These are phyloP conservation scores for Nymphalis urticae DNA, from an alignment of 2,888 invertebrate species.

Conservation along the genomic window DNA sequence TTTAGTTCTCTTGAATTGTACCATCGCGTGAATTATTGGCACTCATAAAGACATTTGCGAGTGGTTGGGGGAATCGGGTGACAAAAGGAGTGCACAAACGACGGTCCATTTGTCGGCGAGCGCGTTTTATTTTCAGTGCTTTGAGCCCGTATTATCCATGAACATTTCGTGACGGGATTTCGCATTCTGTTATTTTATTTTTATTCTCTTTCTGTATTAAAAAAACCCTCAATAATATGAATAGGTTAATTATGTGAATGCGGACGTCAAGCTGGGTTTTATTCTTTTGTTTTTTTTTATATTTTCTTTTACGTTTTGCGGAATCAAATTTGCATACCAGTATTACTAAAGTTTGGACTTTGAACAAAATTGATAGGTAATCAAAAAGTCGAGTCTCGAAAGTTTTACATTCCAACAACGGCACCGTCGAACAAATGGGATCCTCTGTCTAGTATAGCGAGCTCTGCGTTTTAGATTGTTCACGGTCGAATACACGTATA, in stretches of 20 bases:
- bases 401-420: slow-evolving; percentile 36
- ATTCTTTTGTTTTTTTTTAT: slow-evolving; percentile 15
- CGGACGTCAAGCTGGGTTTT: slow-evolving; percentile 20
- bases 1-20: slow-evolving; percentile 27
- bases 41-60: slow-evolving; percentile 44
- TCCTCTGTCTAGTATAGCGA: slow-evolving; percentile 38
- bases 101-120: slow-evolving; percentile 52
- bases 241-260: slow-evolving; percentile 34
- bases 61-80: slow-evolving; percentile 39
- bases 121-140: slow-evolving; percentile 38
- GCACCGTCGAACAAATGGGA: slow-evolving; percentile 46
- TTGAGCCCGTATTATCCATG: slow-evolving; percentile 28
- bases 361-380: slow-evolving; percentile 26
- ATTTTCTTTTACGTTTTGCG: not conserved
- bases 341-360: slow-evolving; percentile 12
- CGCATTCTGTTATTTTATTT: slow-evolving; percentile 26
- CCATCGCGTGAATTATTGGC: slow-evolving; percentile 38
- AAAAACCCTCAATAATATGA: slow-evolving; percentile 23
- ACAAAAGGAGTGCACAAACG: slow-evolving; percentile 46
- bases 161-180: slow-evolving; percentile 29
- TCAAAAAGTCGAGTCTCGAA: slow-evolving; percentile 36
- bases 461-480: slow-evolving; percentile 46
- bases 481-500: slow-evolving; percentile 47
- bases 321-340: not conserved
- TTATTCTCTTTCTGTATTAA: slow-evolving; percentile 23